Evolutionary conservation across 1,140 invertebrate genomes (phyloP), one percentile per base, ranked within the genome.

Genomic region (Arion vulgaris): DNA sequence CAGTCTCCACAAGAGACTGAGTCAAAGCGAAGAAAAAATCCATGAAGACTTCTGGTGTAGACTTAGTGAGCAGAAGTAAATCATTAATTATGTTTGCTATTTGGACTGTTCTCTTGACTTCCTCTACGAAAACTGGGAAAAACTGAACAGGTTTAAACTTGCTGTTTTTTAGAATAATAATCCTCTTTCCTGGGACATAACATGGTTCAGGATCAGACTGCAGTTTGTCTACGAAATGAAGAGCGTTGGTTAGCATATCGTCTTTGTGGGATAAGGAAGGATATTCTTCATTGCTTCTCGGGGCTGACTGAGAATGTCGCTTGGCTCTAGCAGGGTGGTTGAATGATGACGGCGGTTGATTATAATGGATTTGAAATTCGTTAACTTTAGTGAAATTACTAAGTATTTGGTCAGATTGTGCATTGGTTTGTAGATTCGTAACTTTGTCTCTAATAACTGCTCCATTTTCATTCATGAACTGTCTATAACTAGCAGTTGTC

Each of bases 41-140:
- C 69, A 84, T 81, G 76, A 85, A 83, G 13, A 82, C 38, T 49
- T 84, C 78, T 62, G 77, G 72, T 32, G 81, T 51, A 23, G 80
- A 73, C 53, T 83, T 78, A 36, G 82, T 80, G 68, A 84, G 82
- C 38, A 86, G 80, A 83, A 86, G 83, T 71, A 87, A 81, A 68
- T 79, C 85, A 41, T 86, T 88, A 39, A 88, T 82, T 26, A 78
- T 83, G 78, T 87, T 88, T 39, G 88, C 86, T 32, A 88, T 71
- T 34, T 80, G 79, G 1, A 88, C 85, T n/a, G 85, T 83, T 72
- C 84, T 84, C 15, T 85, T 78, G 62, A 86, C 86, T 36, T 84
- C 77, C 26, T 79, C 77, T 19, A 57, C 66, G 73, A 86, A 88
- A 26, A 77, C 71, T 38, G 81, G 69, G 57, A 53, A 72, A 45